Conservation (phyloP, 2,113 vertebrate genomes). For the Euleptes europaea region DNA sequence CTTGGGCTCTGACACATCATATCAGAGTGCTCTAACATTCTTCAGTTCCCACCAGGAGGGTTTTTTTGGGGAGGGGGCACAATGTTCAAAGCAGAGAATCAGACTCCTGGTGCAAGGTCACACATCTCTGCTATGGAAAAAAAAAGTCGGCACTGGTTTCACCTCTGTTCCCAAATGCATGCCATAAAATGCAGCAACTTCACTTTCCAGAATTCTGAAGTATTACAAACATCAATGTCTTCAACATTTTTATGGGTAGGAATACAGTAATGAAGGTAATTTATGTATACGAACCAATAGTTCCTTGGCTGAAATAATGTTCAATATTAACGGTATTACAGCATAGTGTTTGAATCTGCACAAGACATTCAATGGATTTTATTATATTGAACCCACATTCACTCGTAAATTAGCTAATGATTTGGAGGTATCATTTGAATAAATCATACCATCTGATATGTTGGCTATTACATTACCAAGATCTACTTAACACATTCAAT, state of each 20-base stretch:
- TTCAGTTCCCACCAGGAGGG: background rate
- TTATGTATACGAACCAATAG: background rate
- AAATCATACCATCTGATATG: conserved; percentile 36
- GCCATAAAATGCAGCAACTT: background rate
- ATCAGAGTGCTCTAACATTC: conserved; percentile 15
- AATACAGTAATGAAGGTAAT: background rate
- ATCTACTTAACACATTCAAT: conserved; percentile 18
- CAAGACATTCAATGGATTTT: background rate
- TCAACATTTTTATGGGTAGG: background rate
- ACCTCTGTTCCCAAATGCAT: background rate
- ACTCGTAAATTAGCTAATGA: background rate
- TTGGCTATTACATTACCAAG: background rate
- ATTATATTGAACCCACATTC: background rate
- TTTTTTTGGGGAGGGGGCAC: background rate
- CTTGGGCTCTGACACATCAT: background rate
- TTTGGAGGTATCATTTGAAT: conserved; percentile 24
- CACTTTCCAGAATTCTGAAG: conserved; percentile 16
- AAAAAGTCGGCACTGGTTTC: background rate
- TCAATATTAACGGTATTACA: background rate
- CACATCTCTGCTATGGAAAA: background rate
- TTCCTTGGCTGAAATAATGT: background rate
- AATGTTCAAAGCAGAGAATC: background rate
- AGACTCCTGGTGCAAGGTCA: background rate
- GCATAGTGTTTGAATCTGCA: background rate
- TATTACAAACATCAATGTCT: background rate